phyloP scores from a whole-genome alignment of 1,140 invertebrate species.

The Bombus soroeensis region DNA sequence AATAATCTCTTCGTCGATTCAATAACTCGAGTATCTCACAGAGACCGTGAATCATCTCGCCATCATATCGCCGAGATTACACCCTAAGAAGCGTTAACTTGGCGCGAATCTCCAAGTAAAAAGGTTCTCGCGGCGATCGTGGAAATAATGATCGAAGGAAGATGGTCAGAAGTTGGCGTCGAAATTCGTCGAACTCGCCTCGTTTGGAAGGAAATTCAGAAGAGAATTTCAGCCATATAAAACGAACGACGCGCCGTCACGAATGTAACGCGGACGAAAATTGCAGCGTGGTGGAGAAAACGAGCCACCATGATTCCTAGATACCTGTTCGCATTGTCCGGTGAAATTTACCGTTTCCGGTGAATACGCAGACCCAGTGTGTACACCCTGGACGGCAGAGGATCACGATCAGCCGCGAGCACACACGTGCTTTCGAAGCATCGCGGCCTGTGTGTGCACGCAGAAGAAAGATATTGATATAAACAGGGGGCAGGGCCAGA shows the following conservation, averaged over 20 bases:
- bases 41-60: background rate
- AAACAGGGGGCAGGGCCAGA: conserved; percentile 80
- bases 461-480: conserved; percentile 81
- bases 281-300: conserved; percentile 5
- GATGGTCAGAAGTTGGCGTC: background rate
- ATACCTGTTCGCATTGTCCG: conserved; percentile 25
- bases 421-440: conserved; percentile 35
- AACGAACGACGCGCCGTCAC: conserved; percentile 9
- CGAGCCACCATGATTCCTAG: conserved; percentile 21
- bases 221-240: background rate
- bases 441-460: conserved; percentile 22
- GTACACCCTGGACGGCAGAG: background rate
- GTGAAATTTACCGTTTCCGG: conserved; percentile 34
- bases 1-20: background rate
- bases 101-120: background rate
- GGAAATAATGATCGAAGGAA: background rate
- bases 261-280: conserved; percentile 12
- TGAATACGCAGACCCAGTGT: background rate
- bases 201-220: background rate
- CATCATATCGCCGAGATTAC: background rate
- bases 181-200: background rate
- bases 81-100: background rate
- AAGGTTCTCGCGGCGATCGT: background rate
- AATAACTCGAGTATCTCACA: background rate
- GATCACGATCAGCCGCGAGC: conserved; percentile 33